Evolutionary conservation across 2,797 vertebrate species (phyloP).

Genomic region (Takifugu rubripes): DNA sequence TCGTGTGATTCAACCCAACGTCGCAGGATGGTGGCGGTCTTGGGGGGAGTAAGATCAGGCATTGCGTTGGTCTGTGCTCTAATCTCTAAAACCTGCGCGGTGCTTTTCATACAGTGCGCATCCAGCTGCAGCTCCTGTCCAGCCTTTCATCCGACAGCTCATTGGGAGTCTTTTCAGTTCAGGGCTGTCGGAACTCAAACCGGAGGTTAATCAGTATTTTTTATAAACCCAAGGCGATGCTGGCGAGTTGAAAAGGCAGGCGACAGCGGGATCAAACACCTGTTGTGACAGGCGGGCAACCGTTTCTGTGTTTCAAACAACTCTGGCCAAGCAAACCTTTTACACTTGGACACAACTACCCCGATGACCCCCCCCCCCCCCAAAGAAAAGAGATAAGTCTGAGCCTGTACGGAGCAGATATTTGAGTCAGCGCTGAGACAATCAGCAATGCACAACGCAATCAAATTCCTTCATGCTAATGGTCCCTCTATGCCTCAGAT

Average conservation of each 20-base stretch:
- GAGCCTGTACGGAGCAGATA: conserved; percentile 5
- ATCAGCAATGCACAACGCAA: conserved; percentile 35
- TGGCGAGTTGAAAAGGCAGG: conserved; percentile 21
- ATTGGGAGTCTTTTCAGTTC: conserved; percentile 38
- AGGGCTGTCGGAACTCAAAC: conserved; percentile 44
- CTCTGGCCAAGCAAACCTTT: conserved; percentile 13
- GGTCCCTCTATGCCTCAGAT: conserved; percentile 51
- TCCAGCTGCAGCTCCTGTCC: conserved; percentile 26
- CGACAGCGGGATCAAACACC: conserved; percentile 18
- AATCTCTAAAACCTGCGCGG: conserved; percentile 43
- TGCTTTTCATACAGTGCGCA: conserved; percentile 23
- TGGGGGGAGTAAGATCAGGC: conserved; percentile 53
- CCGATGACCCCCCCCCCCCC: conserved; percentile 10
- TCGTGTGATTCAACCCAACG: conserved; percentile 42
- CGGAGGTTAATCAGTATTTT: conserved; percentile 22
- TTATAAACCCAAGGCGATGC: conserved; percentile 13
- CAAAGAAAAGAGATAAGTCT: conserved; percentile 4
- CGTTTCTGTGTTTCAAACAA: neutral
- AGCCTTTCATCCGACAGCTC: conserved; percentile 52
- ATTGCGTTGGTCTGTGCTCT: conserved; percentile 51
- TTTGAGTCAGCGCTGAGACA: conserved; percentile 25
- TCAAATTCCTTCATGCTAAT: conserved; percentile 53
- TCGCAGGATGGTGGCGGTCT: conserved; percentile 38
- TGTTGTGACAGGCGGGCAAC: conserved; percentile 16
- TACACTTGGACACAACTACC: conserved; percentile 22